These are phyloP conservation scores for Drosophila neutralis DNA, from an alignment of 2,888 invertebrate species.

Conservation along the genomic window DNA sequence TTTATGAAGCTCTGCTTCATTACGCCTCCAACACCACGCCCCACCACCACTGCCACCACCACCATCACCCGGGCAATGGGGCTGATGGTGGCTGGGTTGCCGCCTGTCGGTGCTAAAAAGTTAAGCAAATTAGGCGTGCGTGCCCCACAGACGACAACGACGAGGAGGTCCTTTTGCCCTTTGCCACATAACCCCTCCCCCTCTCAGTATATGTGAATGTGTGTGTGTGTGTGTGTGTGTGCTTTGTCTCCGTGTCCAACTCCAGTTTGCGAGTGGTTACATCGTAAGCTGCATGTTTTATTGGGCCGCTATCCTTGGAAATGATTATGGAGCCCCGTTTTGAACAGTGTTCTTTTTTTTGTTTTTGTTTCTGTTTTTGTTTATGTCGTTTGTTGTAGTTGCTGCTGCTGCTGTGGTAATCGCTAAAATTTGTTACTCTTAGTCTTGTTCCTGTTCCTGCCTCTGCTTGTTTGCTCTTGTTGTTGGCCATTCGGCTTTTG, in stretches of 20 bases:
- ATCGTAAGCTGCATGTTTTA: constrained; percentile 76
- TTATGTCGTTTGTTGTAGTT: constrained; percentile 6
- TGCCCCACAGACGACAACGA: constrained; percentile 59
- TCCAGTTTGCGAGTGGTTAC: constrained; percentile 33
- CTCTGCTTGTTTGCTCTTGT: constrained; percentile 13
- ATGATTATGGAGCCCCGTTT: constrained; percentile 61
- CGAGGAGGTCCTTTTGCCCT: constrained; percentile 47
- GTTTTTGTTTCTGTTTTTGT: constrained; percentile 3
- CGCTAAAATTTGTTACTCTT: constrained; percentile 44
- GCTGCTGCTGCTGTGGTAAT: constrained; percentile 32
- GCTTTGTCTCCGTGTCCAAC: constrained; percentile 16
- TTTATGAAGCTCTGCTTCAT: constrained; percentile 79
- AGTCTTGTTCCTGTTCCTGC: not conserved
- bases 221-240: constrained; percentile 2
- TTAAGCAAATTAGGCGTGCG: constrained; percentile 78
- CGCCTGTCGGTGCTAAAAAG: constrained; percentile 72
- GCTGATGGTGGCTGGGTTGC: constrained; percentile 10
- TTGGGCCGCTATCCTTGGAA: constrained; percentile 57
- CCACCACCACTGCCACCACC: not conserved
- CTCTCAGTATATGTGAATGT: not conserved
- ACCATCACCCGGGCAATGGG: not conserved
- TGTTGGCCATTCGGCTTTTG: constrained; percentile 41
- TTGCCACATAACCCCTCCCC: not conserved
- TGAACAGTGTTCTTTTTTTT: constrained; percentile 19
- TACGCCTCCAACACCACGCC: constrained; percentile 38